Evolutionary conservation across 2,888 invertebrate species (phyloP), one percentile per base, ranked within the genome.

Genomic region (Crematogaster levior): DNA sequence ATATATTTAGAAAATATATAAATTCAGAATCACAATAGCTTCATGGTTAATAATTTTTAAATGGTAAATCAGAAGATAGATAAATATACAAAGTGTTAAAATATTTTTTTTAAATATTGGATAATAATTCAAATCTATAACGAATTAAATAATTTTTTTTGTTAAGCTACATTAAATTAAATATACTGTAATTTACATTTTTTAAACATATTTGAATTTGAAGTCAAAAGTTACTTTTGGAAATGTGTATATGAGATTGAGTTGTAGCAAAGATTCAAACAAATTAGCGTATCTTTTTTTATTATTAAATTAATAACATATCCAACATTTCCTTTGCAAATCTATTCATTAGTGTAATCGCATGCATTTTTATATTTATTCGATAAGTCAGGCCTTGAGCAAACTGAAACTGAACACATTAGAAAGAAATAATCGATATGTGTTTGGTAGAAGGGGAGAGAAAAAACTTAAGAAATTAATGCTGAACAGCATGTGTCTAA

Each of bases 381-480:
- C 12, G 3, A 40, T 40, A 46, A 34, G 24, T 61, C 34, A 73
- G 61, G 18, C 24, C 34, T 74, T 74, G 74, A 74, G 61, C 61
- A 61, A 74, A 61, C 21, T 74, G 74, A 61, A 74, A 61, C 21
- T 74, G 74, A 74, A 48, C 48, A 74, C 61, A 43, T 58, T 24
- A 61, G 10, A 43, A 60, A 46, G 5, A 21, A 48, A 48, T 9
- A 58, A 48, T 56, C 15, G 18, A 24, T 27, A 30, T 24, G 48
- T 48, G 34, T 48, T 61, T 61, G 24, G 27, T 74, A 34, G 34
- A 46, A 48, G n/a, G n/a, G n/a, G n/a, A n/a, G n/a, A n/a, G 18
- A 48, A 12, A 21, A 61, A 46, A 24, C 18, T 60, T 34, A 46
- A 60, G 15, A 34, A 61, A 27, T 63, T 74, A 60, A 18, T 18